These are phyloP conservation scores for Bufo bufo DNA, from an alignment of 2,113 vertebrate species.

Conservation along the genomic window DNA sequence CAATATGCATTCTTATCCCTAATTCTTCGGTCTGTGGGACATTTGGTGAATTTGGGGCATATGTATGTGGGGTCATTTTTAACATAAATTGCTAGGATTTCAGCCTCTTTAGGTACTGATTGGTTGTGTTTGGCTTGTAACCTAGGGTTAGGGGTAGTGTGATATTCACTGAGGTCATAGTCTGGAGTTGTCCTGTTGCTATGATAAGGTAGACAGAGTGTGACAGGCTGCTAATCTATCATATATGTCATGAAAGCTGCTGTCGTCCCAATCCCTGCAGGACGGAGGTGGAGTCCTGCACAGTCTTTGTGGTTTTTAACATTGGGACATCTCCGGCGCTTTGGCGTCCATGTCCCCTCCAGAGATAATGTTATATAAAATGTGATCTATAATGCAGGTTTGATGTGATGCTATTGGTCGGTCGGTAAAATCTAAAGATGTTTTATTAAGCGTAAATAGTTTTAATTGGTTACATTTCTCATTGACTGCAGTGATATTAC, in stretches of 20 bases:
- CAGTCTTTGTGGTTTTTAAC: background rate
- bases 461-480: background rate
- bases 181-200: background rate
- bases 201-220: constrained; percentile 13
- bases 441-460: background rate
- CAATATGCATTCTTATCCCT: background rate
- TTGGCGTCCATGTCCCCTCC: background rate
- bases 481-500: background rate
- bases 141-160: background rate
- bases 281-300: constrained; percentile 21
- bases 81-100: background rate
- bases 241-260: constrained; percentile 43
- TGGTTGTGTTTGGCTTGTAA: background rate
- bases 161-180: background rate
- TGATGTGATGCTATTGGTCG: background rate
- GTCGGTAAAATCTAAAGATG: background rate
- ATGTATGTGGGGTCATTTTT: background rate
- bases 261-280: constrained; percentile 38
- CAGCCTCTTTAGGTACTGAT: background rate
- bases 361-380: background rate
- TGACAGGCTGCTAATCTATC: constrained; percentile 2
- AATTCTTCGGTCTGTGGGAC: background rate
- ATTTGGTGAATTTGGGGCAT: background rate
- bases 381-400: background rate
- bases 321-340: background rate